Percentiles rank a stretch among this genome's conserved stretches.
Conservation (phyloP, 2,888 invertebrate genomes). For the Leucozona laternaria region DNA sequence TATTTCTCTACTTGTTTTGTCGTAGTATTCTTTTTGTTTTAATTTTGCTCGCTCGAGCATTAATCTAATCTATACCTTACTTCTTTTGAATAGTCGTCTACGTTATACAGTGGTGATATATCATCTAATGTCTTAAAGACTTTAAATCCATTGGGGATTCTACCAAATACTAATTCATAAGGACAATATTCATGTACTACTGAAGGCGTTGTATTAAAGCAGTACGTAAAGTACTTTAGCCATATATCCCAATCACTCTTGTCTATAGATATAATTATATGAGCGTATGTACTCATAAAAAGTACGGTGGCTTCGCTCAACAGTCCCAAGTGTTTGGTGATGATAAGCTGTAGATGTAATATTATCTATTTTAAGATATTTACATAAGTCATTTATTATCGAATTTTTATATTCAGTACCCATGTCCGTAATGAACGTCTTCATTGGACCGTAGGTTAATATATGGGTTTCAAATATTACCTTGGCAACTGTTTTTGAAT, state of each 20-base stretch:
- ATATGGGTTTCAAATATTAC: no score
- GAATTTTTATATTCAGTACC: no score
- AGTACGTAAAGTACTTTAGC: no score
- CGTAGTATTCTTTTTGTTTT: not conserved
- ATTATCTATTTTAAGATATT: constrained; percentile 18
- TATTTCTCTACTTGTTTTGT: not conserved
- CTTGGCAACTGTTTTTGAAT: no score
- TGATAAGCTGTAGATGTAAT: constrained; percentile 2
- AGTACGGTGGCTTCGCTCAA: not conserved
- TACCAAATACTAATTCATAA: constrained; percentile 11
- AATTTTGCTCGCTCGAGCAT: constrained; percentile 1
- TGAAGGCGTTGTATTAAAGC: no score
- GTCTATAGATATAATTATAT: no score
- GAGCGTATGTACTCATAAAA: constrained; percentile 9
- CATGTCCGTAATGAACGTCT: no score
- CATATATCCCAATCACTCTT: no score
- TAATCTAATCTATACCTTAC: not conserved
- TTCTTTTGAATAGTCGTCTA: not conserved
- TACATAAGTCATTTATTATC: constrained; percentile 29
- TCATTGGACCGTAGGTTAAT: no score
- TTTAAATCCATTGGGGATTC: not conserved
- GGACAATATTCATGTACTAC: constrained; percentile 7
- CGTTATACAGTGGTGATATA: constrained; percentile 1
- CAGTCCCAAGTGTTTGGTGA: constrained; percentile 5
- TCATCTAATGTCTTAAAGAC: not conserved